Conservation (phyloP, 2,113 vertebrate genomes). For the Azemiops feae region DNA sequence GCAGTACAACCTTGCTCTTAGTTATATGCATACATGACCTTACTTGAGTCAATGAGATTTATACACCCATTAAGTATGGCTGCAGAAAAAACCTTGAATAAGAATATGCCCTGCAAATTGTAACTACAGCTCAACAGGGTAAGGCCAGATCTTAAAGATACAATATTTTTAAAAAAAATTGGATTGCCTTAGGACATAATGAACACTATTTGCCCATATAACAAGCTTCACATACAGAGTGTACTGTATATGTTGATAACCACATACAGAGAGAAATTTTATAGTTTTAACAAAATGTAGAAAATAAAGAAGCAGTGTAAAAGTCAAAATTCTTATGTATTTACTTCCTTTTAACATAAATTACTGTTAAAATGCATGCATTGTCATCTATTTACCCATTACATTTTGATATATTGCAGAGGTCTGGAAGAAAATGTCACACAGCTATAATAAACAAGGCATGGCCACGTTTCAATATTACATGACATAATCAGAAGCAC, state of each 20-base stretch:
- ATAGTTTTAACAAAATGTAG: not conserved
- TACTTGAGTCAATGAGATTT: not conserved
- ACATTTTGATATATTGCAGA: slow-evolving; percentile 19
- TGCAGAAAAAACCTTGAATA: not conserved
- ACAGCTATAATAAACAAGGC: slow-evolving; percentile 24
- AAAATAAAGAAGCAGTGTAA: slow-evolving; percentile 16
- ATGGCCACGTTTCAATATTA: slow-evolving; percentile 1
- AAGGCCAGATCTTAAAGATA: not conserved
- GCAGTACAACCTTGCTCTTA: not conserved
- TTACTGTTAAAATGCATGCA: slow-evolving; percentile 25
- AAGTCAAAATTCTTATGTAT: slow-evolving; percentile 18
- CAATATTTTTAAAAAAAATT: not conserved
- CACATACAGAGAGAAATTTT: slow-evolving; percentile 19
- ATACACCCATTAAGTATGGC: not conserved
- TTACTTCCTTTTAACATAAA: not conserved
- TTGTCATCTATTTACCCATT: slow-evolving; percentile 24
- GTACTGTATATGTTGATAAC: not conserved
- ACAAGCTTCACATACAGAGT: not conserved
- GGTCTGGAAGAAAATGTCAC: slow-evolving; percentile 31
- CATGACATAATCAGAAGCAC: not conserved
- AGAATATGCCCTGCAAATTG: not conserved
- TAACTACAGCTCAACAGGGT: not conserved
- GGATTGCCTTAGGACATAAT: not conserved
- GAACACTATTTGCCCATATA: not conserved
- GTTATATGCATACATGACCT: not conserved